Evolutionary conservation across 2,113 vertebrate genomes (phyloP).

Genomic region (Alexandromys fortis): DNA sequence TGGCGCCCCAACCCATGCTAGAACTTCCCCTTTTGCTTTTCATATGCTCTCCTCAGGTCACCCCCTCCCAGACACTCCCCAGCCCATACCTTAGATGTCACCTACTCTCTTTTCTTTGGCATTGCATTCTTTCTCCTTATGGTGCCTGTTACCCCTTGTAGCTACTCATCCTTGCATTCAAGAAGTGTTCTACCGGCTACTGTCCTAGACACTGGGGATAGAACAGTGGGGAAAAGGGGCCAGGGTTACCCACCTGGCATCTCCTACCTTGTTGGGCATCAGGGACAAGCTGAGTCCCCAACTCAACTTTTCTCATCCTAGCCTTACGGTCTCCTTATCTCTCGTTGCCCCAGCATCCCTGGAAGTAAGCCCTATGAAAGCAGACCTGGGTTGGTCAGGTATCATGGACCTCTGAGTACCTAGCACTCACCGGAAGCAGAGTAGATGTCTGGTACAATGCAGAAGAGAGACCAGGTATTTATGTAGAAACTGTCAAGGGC

Average conservation of each 20-base stretch:
- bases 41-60: accelerated
- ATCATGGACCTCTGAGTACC: not conserved
- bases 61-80: not conserved
- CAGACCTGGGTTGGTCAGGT: accelerated
- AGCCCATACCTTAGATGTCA: not conserved
- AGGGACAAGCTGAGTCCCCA: not conserved
- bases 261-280: not conserved
- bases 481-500: not conserved
- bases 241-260: not conserved
- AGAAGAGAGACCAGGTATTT: not conserved
- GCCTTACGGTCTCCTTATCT: not conserved
- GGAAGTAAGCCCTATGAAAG: not conserved
- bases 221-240: accelerated
- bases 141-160: not conserved
- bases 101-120: not conserved
- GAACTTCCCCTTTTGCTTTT: not conserved
- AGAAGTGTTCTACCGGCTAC: not conserved
- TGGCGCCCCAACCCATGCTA: not conserved
- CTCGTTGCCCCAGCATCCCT: not conserved
- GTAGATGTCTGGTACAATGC: not conserved
- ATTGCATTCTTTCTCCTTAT: not conserved
- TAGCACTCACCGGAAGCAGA: not conserved
- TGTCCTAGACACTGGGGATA: not conserved
- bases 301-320: not conserved
- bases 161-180: not conserved